Percentiles rank a stretch among this genome's conserved stretches.
Conservation (phyloP, 1,140 invertebrate species). For the Schlechtendalia chinensis region DNA sequence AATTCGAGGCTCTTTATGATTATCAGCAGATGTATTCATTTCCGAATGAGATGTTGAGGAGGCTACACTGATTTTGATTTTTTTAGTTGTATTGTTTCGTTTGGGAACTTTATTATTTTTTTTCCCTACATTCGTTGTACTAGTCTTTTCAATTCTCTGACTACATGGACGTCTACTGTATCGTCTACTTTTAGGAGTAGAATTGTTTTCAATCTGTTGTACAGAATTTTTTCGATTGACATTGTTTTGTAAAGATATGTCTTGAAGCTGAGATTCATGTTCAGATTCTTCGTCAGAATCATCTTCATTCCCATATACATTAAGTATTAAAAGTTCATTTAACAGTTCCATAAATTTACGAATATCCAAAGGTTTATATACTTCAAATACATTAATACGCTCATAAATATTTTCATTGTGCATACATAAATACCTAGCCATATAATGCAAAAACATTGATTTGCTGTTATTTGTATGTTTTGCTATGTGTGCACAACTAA, state of each 20-base stretch:
- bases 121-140: neutral
- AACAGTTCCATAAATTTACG: constrained; percentile 27
- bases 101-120: constrained; percentile 12
- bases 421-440: constrained; percentile 39
- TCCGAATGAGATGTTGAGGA: constrained; percentile 3
- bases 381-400: constrained; percentile 29
- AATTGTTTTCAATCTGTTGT: neutral
- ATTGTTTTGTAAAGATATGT: neutral
- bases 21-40: neutral
- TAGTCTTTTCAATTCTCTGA: constrained; percentile 20
- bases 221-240: neutral
- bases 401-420: constrained; percentile 40
- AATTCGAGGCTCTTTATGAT: constrained; percentile 3
- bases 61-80: neutral
- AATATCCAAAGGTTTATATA: constrained; percentile 14
- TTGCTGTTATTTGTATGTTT: constrained; percentile 39
- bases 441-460: constrained; percentile 48
- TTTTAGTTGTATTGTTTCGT: constrained; percentile 6
- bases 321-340: constrained; percentile 39
- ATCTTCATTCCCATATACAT: constrained; percentile 36
- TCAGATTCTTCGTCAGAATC: constrained; percentile 33
- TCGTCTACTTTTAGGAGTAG: constrained; percentile 30
- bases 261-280: neutral
- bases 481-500: constrained; percentile 33
- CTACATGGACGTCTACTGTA: constrained; percentile 21